Evolutionary conservation across 2,888 invertebrate genomes (phyloP), one percentile per base, ranked within the genome.

Genomic region (Apotomis turbidana): DNA sequence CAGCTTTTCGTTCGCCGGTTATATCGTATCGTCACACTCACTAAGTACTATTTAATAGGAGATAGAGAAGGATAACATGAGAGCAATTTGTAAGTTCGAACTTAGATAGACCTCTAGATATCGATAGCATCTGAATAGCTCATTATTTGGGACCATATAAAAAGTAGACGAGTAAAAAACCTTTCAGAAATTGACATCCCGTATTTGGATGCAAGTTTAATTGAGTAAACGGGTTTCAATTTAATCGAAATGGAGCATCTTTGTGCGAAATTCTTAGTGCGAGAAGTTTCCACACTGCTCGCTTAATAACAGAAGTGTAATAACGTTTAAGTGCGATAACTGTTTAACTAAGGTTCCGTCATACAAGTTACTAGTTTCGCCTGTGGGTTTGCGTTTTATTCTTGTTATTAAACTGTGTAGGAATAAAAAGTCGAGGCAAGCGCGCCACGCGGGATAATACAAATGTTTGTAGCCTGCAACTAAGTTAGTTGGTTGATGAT

Each of bases 81-180:
- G 5, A 6, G 5, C 41, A 41, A 41, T 41, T 41, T 41, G 5
- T 5, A 41, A 41, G 3, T 41, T 41, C 41, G 41, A 41, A 41
- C 41, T 5, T 41, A 41, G 6, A 41, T 41, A 41, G 41, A 5
- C 41, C 41, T 5, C 6, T 41, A 75, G 77, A 80, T 79, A 80
- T 79, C 75, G 80, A 85, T 80, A 77, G 71, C 75, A 75, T 78
- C 75, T 80, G 59, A 78, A 77, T 80, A 79, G 64, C 72, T 74
- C 76, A 78, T 78, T 78, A 77, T 76, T 76, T 74, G 73, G 73
- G 71, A 58, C 75, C 70, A 63, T 68, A 69, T 78, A 78, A 81
- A 78, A 79, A 80, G 62, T 51, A 71, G 75, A 77, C 74, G 74
- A 74, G 77, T 78, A 81, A 81, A 81, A 79, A 81, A 73, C 61